These are phyloP conservation scores for Coronaproctus castanopsis DNA, from an alignment of 2,888 invertebrate species.

Conservation along the genomic window DNA sequence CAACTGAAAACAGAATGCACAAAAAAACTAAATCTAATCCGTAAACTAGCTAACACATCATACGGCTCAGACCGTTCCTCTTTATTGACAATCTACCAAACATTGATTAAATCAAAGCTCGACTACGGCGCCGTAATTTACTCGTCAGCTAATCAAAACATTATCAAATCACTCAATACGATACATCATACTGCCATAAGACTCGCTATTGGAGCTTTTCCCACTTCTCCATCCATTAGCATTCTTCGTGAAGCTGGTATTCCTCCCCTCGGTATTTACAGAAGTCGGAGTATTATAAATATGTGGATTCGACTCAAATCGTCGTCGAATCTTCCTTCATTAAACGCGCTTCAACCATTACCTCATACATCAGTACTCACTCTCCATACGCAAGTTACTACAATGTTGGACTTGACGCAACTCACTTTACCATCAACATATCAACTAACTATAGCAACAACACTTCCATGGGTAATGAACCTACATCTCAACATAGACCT, in stretches of 20 bases:
- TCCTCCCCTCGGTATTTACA: not conserved
- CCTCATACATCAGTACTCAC: not conserved
- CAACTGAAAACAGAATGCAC: not conserved
- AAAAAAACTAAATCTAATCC: not conserved
- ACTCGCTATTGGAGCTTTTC: not conserved
- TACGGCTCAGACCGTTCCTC: not conserved
- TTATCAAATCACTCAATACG: not conserved
- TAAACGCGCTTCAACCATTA: not conserved
- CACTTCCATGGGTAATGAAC: not conserved
- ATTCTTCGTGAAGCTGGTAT: not conserved
- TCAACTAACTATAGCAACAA: not conserved
- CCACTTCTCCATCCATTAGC: not conserved
- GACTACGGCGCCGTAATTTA: not conserved
- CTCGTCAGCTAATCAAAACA: not conserved
- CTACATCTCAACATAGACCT: not conserved
- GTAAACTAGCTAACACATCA: not conserved
- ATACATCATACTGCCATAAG: not conserved
- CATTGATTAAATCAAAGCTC: not conserved
- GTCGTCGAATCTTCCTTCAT: not conserved
- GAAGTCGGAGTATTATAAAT: not conserved
- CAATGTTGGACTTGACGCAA: not conserved
- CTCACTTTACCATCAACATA: not conserved
- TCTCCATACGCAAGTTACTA: not conserved
- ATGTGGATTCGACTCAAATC: not conserved
- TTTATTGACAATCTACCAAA: not conserved